These are phyloP conservation scores for Pseudococcus longispinus DNA, from an alignment of 2,888 invertebrate species.

Conservation along the genomic window DNA sequence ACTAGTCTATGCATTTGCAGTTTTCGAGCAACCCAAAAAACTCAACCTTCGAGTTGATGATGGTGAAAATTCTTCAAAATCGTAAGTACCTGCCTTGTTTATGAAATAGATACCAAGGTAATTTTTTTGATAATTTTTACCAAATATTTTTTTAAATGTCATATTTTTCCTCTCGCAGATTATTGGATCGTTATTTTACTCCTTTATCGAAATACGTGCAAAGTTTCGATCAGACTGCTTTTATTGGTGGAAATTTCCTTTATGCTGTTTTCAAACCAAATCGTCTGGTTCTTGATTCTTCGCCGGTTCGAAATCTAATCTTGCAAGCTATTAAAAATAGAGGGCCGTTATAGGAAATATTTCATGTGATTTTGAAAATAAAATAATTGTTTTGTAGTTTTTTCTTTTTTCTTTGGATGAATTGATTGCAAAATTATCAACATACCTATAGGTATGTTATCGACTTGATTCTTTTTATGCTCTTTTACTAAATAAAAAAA, in stretches of 20 bases:
- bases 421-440: too few species aligned
- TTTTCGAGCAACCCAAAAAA: background rate
- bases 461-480: too few species aligned
- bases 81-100: background rate
- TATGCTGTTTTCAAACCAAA: background rate
- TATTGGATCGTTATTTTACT: background rate
- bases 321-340: background rate
- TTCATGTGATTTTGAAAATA: too few species aligned
- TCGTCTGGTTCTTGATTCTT: background rate
- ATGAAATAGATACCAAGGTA: too few species aligned
- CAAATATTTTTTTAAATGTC: too few species aligned
- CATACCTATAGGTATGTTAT: too few species aligned
- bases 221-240: background rate
- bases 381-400: too few species aligned
- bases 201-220: background rate
- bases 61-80: background rate
- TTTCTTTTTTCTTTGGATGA: too few species aligned
- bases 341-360: background rate
- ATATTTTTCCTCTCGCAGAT: background rate
- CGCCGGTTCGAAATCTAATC: background rate
- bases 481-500: too few species aligned
- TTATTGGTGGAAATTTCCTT: background rate
- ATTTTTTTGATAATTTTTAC: too few species aligned
- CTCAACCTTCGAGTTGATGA: background rate
- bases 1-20: background rate